Conservation (phyloP, 2,113 vertebrate species). For the Coptodon rendalli region DNA sequence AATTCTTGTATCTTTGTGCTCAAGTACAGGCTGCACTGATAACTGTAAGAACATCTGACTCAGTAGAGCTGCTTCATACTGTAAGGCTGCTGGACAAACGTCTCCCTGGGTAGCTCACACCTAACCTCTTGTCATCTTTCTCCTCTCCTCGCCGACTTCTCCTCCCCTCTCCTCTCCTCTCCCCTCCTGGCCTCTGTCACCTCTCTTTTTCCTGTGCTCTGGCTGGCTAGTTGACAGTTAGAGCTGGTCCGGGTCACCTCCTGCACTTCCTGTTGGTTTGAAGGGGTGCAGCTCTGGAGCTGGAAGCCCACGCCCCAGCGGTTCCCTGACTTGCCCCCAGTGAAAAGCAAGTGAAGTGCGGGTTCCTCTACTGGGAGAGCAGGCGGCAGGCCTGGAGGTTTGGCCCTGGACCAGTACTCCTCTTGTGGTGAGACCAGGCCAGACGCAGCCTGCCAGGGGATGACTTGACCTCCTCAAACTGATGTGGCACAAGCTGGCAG, state of each 20-base stretch:
- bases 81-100: slow-evolving; percentile 52
- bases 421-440: slow-evolving; percentile 54
- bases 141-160: background rate
- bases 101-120: slow-evolving; percentile 57
- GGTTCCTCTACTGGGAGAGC: slow-evolving; percentile 38
- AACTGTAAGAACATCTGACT: slow-evolving; percentile 12
- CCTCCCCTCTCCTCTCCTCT: background rate
- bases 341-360: slow-evolving; percentile 45
- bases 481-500: slow-evolving; percentile 56
- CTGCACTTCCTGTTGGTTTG: slow-evolving; percentile 36
- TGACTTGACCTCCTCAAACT: slow-evolving; percentile 68
- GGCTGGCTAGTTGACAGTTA: slow-evolving; percentile 61
- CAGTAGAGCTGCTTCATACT: slow-evolving; percentile 13
- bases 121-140: slow-evolving; percentile 57
- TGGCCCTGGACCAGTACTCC: slow-evolving; percentile 22
- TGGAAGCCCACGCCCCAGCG: slow-evolving; percentile 56
- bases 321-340: slow-evolving; percentile 64
- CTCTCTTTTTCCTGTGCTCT: slow-evolving; percentile 24
- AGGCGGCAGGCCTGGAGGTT: slow-evolving; percentile 34
- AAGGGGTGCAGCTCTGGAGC: slow-evolving; percentile 35
- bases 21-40: background rate
- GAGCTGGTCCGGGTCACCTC: slow-evolving; percentile 39
- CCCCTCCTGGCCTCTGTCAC: slow-evolving; percentile 36
- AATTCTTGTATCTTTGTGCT: background rate
- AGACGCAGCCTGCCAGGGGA: slow-evolving; percentile 54